Percentiles rank a stretch among this genome's conserved stretches.
Conservation (phyloP, 2,113 vertebrate genomes). For the Vireo altiloquus region DNA sequence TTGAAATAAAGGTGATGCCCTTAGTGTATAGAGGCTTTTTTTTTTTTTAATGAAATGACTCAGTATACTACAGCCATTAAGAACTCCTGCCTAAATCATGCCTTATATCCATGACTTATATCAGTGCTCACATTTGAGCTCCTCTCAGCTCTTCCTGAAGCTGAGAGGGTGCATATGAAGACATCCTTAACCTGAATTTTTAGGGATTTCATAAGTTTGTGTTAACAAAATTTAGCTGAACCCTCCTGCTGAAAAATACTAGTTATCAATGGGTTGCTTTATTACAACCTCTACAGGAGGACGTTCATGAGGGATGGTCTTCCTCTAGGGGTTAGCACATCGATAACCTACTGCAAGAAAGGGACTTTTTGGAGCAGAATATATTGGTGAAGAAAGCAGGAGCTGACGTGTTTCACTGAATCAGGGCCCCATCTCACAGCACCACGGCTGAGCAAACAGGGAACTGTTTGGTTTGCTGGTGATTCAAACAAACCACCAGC, state of each 20-base stretch:
- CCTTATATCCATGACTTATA: background rate
- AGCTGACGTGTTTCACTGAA: background rate
- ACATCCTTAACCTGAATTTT: background rate
- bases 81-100: background rate
- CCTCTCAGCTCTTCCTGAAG: background rate
- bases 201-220: background rate
- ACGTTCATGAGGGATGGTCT: background rate
- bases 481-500: slow-evolving; percentile 10
- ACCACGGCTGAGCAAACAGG: slow-evolving; percentile 26
- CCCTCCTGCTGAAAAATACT: background rate
- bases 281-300: background rate
- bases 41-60: background rate
- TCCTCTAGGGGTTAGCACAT: background rate
- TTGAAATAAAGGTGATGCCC: background rate
- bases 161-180: background rate
- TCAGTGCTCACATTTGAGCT: background rate
- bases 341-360: background rate
- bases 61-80: background rate
- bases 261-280: background rate
- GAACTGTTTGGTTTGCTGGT: slow-evolving; percentile 25
- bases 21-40: background rate
- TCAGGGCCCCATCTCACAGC: background rate
- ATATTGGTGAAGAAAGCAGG: background rate
- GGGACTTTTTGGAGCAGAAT: background rate
- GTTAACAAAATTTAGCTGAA: background rate